Evolutionary conservation across 2,113 vertebrate genomes (phyloP), one percentile per base, ranked within the genome.

Genomic region (Notothenia rossii): DNA sequence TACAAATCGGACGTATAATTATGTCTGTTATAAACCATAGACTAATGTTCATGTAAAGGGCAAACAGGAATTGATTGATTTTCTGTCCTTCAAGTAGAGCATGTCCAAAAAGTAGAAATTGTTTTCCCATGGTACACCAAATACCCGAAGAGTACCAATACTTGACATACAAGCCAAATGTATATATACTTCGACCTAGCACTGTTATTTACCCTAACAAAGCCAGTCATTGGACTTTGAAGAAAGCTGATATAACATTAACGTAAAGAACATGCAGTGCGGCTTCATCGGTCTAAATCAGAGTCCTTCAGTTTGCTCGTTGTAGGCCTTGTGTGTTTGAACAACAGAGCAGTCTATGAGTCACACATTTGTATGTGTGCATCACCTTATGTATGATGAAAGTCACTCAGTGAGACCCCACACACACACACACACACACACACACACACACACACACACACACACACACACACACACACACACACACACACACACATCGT

Each of bases 381-480:
- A 10, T 65, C 75, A 74, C 58, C 25, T 69, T 14, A 10, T 72
- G 71, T 14, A 7, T 72, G 71, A 86, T 70, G 71, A 36, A 61
- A 84, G 58, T 75, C 66, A 51, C 61, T 70, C 67, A 54, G 7
- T 63, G 22, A 45, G 46, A 68, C 36, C 55, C 49, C 60, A 22
- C 12, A 20, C 48, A 72, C 61, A 53, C 43, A 65, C 43, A 43
- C 55, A 70, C 22, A n/a, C 10, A 40, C 56, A 72, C 65, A 53
- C 43, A 65, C 48, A 43, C 55, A 70, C 60, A 17, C 25, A 14
- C 69, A 22, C 67, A 56, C 12, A 25, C 7, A 22, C 1, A 6
- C 48, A 72, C 61, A 53, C 43, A 65, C 43, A 43, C 55, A n/a
- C 10, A 40, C 56, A 72, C 65, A 53, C 43, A 65, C 48, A 43